phyloP scores from a whole-genome alignment of 1,140 invertebrate genomes.

The Anastrepha obliqua region DNA sequence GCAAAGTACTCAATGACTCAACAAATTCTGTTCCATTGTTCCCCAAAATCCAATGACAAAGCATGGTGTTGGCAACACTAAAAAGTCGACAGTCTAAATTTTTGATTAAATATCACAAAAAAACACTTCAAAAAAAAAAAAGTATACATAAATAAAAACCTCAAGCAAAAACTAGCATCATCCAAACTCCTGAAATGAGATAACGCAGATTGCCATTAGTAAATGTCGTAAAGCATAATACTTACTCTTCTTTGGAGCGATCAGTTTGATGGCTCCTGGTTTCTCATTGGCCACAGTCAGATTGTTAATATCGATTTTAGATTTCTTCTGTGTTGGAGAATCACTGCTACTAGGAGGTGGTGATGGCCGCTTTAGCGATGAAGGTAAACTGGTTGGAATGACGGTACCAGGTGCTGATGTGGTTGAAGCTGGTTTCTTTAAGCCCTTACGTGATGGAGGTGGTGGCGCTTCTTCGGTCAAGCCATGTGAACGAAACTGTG shows the following conservation, averaged over 20 bases:
- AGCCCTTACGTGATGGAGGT: slow-evolving; percentile 80
- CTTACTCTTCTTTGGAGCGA: slow-evolving; percentile 93
- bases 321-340: slow-evolving; percentile 84
- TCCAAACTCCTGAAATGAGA: slow-evolving; percentile 71
- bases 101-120: slow-evolving; percentile 6
- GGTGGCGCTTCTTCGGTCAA: slow-evolving; percentile 88
- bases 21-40: slow-evolving; percentile 24
- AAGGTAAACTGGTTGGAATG: slow-evolving; percentile 55
- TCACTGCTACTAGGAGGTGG: slow-evolving; percentile 79
- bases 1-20: neutral
- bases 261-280: slow-evolving; percentile 87
- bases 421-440: slow-evolving; percentile 78
- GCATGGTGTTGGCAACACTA: slow-evolving; percentile 46
- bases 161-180: slow-evolving; percentile 47
- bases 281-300: slow-evolving; percentile 77
- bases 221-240: slow-evolving; percentile 71
- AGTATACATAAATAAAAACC: neutral
- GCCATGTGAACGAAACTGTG: slow-evolving; percentile 90
- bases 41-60: slow-evolving; percentile 19
- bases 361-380: slow-evolving; percentile 78
- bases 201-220: slow-evolving; percentile 73
- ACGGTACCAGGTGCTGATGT: slow-evolving; percentile 69
- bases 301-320: slow-evolving; percentile 77
- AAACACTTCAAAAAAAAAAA: neutral
- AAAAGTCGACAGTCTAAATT: slow-evolving; percentile 18